These are phyloP conservation scores for Gobio gobio DNA, from an alignment of 2,113 vertebrate species.

Conservation along the genomic window DNA sequence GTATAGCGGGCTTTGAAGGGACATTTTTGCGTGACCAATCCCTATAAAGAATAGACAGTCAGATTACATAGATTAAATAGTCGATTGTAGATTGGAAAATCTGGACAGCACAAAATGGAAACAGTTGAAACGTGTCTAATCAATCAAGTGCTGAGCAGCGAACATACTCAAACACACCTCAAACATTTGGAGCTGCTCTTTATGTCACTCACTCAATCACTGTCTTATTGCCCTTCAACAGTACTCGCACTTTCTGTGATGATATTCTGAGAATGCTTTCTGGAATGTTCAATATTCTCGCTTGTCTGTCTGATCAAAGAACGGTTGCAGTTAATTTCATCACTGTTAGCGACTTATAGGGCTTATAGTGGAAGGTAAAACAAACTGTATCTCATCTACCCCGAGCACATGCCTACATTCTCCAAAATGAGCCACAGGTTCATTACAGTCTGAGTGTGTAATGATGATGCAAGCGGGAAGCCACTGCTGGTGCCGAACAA, in stretches of 20 bases:
- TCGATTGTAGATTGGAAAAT: not conserved
- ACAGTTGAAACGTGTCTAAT: not conserved
- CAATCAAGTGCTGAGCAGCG: not conserved
- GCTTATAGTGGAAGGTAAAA: slow-evolving; percentile 19
- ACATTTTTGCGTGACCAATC: not conserved
- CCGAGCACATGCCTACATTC: slow-evolving; percentile 4
- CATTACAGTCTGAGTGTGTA: slow-evolving; percentile 37
- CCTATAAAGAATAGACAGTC: not conserved
- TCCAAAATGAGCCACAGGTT: slow-evolving; percentile 33
- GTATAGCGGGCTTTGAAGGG: not conserved
- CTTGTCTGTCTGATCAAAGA: slow-evolving; percentile 15
- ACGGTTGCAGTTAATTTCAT: slow-evolving; percentile 54
- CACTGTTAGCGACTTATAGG: slow-evolving; percentile 20
- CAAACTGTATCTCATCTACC: slow-evolving; percentile 28
- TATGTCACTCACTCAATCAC: slow-evolving; percentile 14
- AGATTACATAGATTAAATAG: not conserved
- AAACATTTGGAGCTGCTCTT: slow-evolving; percentile 70
- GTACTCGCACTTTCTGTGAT: not conserved
- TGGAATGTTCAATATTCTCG: slow-evolving; percentile 12
- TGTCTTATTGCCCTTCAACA: not conserved
- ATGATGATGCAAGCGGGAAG: slow-evolving; percentile 59
- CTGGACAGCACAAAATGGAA: not conserved
- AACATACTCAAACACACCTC: slow-evolving; percentile 65
- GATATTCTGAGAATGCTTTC: slow-evolving; percentile 11
- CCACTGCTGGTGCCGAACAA: slow-evolving; percentile 47